Evolutionary conservation across 2,797 vertebrate species (phyloP).

Genomic region (Myripristis murdjan): DNA sequence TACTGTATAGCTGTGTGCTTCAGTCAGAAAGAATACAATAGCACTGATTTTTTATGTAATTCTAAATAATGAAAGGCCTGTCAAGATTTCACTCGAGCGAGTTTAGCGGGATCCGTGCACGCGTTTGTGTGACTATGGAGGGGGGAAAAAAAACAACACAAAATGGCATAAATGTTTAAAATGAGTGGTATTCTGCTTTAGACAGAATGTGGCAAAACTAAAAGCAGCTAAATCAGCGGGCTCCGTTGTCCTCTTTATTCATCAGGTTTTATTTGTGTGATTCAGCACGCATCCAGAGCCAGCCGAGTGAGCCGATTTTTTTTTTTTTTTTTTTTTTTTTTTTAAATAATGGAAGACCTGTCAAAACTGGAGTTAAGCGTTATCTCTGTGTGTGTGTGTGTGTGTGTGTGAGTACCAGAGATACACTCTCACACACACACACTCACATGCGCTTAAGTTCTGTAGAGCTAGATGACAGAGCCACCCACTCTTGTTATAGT

Average conservation of each 20-base stretch:
- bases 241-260: neutral
- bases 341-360: constrained; percentile 11
- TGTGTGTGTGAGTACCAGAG: too few relatives aligned
- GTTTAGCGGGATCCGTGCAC: neutral
- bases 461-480: constrained; percentile 2
- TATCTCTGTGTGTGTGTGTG: too few relatives aligned
- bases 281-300: neutral
- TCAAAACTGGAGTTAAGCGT: neutral
- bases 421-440: neutral
- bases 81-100: neutral
- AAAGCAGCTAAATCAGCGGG: neutral
- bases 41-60: too few relatives aligned
- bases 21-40: too few relatives aligned
- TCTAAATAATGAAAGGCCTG: too few relatives aligned
- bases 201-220: neutral
- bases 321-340: constrained; percentile 3
- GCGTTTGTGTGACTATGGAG: neutral
- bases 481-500: neutral
- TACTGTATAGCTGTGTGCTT: too few relatives aligned
- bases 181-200: neutral
- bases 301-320: too few relatives aligned
- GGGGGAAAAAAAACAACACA: neutral
- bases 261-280: neutral
- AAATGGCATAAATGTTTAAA: neutral
- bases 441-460: neutral